A percentile compares a stretch with the other conserved stretches of the same genome.
phyloP scores from a whole-genome alignment of 2,888 invertebrate species.

The Colletes collaris region DNA sequence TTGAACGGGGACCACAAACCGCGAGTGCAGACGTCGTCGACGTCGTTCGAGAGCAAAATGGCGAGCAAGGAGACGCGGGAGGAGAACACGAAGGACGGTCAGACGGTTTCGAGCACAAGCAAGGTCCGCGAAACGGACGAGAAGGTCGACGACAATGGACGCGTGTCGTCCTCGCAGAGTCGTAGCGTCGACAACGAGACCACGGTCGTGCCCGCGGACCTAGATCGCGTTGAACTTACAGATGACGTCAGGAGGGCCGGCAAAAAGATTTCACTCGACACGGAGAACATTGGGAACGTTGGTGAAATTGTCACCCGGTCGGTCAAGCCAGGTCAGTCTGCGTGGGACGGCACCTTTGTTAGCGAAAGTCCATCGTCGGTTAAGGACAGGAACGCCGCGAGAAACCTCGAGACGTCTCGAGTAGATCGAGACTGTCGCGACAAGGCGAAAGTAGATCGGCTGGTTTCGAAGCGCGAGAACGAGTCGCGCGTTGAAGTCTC shows the following conservation, averaged over 20 bases:
- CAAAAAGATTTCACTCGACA: slow-evolving; percentile 33
- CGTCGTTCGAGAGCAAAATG: slow-evolving; percentile 66
- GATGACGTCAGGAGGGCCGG: slow-evolving; percentile 37
- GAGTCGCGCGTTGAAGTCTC: slow-evolving; percentile 58
- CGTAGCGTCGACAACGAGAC: slow-evolving; percentile 72
- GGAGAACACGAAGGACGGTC: slow-evolving; percentile 70
- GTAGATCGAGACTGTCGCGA: slow-evolving; percentile 2
- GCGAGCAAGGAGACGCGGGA: slow-evolving; percentile 69
- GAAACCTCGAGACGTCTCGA: background rate
- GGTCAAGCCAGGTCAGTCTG: slow-evolving; percentile 74
- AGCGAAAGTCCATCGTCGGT: slow-evolving; percentile 82
- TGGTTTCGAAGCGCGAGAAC: slow-evolving; percentile 12
- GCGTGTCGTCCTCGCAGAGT: slow-evolving; percentile 66
- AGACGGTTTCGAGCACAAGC: slow-evolving; percentile 68
- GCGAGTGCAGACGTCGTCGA: slow-evolving; percentile 53
- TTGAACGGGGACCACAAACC: slow-evolving; percentile 30
- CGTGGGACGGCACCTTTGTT: slow-evolving; percentile 86
- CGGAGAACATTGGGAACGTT: slow-evolving; percentile 20
- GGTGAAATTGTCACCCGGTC: slow-evolving; percentile 40
- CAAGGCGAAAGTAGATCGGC: slow-evolving; percentile 27
- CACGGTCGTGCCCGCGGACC: slow-evolving; percentile 57
- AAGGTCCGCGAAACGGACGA: slow-evolving; percentile 69
- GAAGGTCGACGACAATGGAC: slow-evolving; percentile 75
- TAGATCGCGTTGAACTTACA: slow-evolving; percentile 48
- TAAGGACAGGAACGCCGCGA: slow-evolving; percentile 16